These are phyloP conservation scores for Rhyzopertha dominica DNA, from an alignment of 1,140 invertebrate species.

Conservation along the genomic window DNA sequence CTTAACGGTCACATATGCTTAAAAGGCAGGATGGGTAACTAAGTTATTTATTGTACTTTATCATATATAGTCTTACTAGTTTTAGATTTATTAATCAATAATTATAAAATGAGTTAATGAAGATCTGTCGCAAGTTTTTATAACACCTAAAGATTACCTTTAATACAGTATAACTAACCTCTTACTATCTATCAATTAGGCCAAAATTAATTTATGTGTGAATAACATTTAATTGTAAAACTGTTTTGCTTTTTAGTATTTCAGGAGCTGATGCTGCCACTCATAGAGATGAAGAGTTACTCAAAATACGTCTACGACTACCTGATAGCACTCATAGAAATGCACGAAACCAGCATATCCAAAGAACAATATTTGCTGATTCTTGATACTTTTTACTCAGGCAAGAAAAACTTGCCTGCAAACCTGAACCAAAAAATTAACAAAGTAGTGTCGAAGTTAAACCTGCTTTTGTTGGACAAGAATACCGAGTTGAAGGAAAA, in stretches of 20 bases:
- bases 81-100: no score
- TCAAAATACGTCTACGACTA: slow-evolving; percentile 64
- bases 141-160: no score
- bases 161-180: no score
- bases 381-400: slow-evolving; percentile 31
- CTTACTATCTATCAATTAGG: no score
- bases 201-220: slow-evolving; percentile 8
- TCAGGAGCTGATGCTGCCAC: slow-evolving; percentile 74
- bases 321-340: slow-evolving; percentile 57
- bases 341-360: slow-evolving; percentile 18
- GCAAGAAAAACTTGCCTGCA: slow-evolving; percentile 35
- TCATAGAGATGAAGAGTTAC: slow-evolving; percentile 68
- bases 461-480: slow-evolving; percentile 31
- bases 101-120: no score
- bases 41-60: no score
- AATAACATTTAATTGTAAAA: slow-evolving; percentile 14
- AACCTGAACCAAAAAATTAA: slow-evolving; percentile 37
- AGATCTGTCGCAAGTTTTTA: no score
- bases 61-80: no score
- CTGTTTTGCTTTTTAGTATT: slow-evolving; percentile 55
- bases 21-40: no score
- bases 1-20: no score
- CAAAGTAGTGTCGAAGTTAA: slow-evolving; percentile 43
- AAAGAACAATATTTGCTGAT: slow-evolving; percentile 36
- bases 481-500: slow-evolving; percentile 35